These are phyloP conservation scores for Pachypeltis micranthus DNA, from an alignment of 1,140 invertebrate genomes.

Conservation along the genomic window DNA sequence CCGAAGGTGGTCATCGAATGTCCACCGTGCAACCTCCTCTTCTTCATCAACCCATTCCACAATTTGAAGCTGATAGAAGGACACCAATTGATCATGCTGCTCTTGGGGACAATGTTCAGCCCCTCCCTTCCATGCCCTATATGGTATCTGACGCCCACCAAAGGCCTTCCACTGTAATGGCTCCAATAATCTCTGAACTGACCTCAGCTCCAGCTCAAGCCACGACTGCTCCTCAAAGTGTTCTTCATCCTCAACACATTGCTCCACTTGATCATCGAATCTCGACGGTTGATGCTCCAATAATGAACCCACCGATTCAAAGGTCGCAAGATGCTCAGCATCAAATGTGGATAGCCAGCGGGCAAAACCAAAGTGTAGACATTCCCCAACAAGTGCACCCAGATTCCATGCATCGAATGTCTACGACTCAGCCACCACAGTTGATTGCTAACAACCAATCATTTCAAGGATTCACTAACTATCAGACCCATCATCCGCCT, in stretches of 20 bases:
- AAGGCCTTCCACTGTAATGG: no score
- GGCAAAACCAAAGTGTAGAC: neutral
- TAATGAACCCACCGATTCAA: conserved; percentile 18
- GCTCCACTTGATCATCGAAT: conserved; percentile 1
- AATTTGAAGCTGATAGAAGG: no score
- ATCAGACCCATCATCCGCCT: no score
- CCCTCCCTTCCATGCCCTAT: no score
- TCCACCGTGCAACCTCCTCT: conserved; percentile 1
- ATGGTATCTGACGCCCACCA: no score
- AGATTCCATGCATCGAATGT: conserved; percentile 10
- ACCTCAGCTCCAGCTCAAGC: no score
- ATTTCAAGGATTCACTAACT: neutral
- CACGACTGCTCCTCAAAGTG: no score
- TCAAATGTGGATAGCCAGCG: neutral
- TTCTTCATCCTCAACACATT: neutral
- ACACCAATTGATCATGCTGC: no score
- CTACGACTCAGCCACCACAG: conserved; percentile 27
- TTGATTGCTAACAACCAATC: conserved; percentile 24
- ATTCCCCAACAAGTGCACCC: conserved; percentile 34
- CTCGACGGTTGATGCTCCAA: neutral
- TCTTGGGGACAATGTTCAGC: no score
- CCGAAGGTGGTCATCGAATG: conserved; percentile 3
- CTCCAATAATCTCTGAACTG: no score
- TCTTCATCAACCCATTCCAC: no score
- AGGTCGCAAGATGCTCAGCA: conserved; percentile 15